phyloP scores from a whole-genome alignment of 2,888 invertebrate genomes.

The Lypha dubia region DNA sequence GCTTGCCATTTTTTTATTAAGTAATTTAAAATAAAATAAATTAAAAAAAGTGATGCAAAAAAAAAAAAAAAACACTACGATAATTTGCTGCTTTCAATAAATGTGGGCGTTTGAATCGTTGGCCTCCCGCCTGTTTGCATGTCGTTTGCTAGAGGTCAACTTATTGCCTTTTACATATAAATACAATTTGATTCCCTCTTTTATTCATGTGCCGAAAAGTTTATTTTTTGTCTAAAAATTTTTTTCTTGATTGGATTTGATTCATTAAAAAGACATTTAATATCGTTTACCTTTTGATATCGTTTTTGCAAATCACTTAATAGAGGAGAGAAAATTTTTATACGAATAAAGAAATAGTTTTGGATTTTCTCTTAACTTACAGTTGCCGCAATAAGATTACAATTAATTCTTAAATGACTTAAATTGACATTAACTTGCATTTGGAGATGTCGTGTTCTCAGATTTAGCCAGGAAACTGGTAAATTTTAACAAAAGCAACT shows the following conservation, averaged over 20 bases:
- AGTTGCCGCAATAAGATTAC: no score
- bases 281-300: conserved; percentile 31
- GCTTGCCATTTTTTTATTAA: conserved; percentile 12
- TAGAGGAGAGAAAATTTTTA: not conserved
- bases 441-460: no score
- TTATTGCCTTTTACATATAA: conserved; percentile 44
- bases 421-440: no score
- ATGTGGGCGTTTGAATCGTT: conserved; percentile 52
- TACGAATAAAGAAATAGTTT: not conserved
- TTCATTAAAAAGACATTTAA: conserved; percentile 48
- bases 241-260: conserved; percentile 23
- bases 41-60: not conserved
- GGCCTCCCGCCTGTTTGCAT: not conserved
- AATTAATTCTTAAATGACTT: no score
- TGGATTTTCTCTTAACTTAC: not conserved
- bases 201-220: not conserved
- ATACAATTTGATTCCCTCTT: conserved; percentile 20
- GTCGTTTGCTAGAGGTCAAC: conserved; percentile 52
- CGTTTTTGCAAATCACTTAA: conserved; percentile 4
- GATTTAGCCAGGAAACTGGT: no score
- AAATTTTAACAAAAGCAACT: no score
- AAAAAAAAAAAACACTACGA: conserved; percentile 6
- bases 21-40: conserved; percentile 32
- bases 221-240: not conserved
- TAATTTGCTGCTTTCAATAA: conserved; percentile 62